Evolutionary conservation across 2,888 invertebrate species (phyloP), one percentile per base, ranked within the genome.

Genomic region (Himalopsyche tibetana): DNA sequence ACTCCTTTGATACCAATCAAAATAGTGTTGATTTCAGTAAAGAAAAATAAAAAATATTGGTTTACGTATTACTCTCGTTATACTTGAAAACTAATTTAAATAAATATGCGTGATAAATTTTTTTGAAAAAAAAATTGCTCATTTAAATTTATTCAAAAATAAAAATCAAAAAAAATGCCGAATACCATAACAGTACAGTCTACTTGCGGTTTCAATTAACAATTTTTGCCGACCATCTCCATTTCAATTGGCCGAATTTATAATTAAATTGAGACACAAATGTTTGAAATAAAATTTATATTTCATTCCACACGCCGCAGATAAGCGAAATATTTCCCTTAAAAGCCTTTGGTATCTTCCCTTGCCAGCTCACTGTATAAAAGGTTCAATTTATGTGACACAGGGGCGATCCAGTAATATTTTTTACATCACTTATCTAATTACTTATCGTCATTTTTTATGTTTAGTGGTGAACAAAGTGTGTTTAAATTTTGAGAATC

Each of bases 381-480:
- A 63, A 63, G 63, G 63, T 63, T 63, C 63, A 63, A 63, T 63
- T 63, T 63, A 63, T 63, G 63, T 63, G 63, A 63, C 63, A 63
- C 63, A 28, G 19, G 63, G 63, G 63, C 63, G 28, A 63, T 63
- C 11, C 19, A 63, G 63, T 63, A 19, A 63, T 63, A 63, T 63
- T 63, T 63, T 63, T 63, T 63, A 63, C 63, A 63, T 63, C 28
- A 63, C 63, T 63, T 63, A 63, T 63, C 63, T 63, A 63, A 63
- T 63, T 63, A 63, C 63, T 63, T 63, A 63, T 63, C 63, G 19
- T 19, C 28, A 19, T 19, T 63, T 63, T 28, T 63, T 11, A 28
- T 63, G 19, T 63, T 63, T 28, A 51, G 51, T 15, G 15, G 51
- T 51, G 51, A 51, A 15, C 15, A 51, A 51, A 51, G 5, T 51